Percentiles rank a stretch among this genome's conserved stretches.
phyloP scores from a whole-genome alignment of 64 coral and sea anemone species.

The Stylophora pistillata region DNA sequence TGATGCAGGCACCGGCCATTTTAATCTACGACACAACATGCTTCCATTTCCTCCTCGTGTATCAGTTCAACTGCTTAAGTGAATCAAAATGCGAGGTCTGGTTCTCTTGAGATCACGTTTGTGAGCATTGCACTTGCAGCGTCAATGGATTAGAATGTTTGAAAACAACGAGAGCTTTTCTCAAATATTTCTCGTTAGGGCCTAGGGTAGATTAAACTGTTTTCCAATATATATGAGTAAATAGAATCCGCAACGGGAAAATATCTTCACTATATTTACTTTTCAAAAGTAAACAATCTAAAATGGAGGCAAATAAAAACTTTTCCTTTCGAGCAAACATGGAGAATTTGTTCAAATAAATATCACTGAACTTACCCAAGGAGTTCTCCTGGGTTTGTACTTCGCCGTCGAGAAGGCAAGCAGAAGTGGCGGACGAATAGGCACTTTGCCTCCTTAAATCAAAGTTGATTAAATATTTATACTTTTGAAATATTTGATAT shows the following conservation, averaged over 20 bases:
- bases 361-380: constrained; percentile 9
- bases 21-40: background rate
- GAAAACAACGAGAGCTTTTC: constrained; percentile 41
- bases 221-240: constrained; percentile 40
- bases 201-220: constrained; percentile 52
- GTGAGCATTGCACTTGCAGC: background rate
- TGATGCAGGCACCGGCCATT: background rate
- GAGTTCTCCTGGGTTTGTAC: background rate
- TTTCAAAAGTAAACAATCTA: constrained; percentile 33
- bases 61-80: background rate
- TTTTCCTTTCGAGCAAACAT: constrained; percentile 7
- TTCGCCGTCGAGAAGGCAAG: constrained; percentile 14
- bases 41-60: background rate
- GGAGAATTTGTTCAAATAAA: background rate
- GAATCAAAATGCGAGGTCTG: background rate
- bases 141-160: constrained; percentile 16
- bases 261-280: constrained; percentile 50
- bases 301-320: constrained; percentile 15
- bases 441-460: constrained; percentile 61
- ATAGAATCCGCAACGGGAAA: constrained; percentile 58
- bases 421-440: constrained; percentile 46
- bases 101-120: background rate
- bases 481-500: constrained; percentile 74
- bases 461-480: constrained; percentile 71
- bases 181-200: constrained; percentile 55